These are phyloP conservation scores for Nomada fucata DNA, from an alignment of 2,888 invertebrate genomes.

Conservation along the genomic window DNA sequence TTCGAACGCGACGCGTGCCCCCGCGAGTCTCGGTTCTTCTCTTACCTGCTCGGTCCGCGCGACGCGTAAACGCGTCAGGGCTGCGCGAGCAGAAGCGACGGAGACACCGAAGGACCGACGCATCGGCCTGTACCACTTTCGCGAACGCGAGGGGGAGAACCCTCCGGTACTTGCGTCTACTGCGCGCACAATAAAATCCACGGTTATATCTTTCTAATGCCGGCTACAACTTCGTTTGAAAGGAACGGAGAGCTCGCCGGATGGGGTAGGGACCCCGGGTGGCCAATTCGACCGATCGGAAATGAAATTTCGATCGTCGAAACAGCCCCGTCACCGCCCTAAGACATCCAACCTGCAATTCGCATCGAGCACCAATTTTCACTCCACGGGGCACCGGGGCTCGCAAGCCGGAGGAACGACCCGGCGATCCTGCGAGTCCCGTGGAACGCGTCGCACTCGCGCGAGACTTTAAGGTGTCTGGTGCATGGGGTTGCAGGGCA, in stretches of 20 bases:
- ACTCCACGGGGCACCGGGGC: conserved; percentile 47
- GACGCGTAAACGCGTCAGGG: too few relatives aligned
- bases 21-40: neutral
- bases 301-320: conserved; percentile 82
- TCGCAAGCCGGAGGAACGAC: neutral
- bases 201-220: conserved; percentile 71
- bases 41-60: neutral
- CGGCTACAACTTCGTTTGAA: conserved; percentile 58
- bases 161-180: conserved; percentile 35
- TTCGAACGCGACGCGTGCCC: too few relatives aligned
- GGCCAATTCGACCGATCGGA: conserved; percentile 78
- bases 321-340: conserved; percentile 77
- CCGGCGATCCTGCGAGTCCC: neutral
- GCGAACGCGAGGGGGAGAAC: conserved; percentile 1
- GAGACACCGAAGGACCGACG: too few relatives aligned
- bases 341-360: conserved; percentile 81
- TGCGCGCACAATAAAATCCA: conserved; percentile 51
- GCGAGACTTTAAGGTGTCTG: too few relatives aligned
- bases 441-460: too few relatives aligned
- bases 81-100: too few relatives aligned
- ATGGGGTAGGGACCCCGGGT: conserved; percentile 59
- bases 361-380: conserved; percentile 69
- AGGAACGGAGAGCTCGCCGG: conserved; percentile 32
- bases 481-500: too few relatives aligned
- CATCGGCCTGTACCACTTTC: conserved; percentile 15